Evolutionary conservation across 2,113 vertebrate species (phyloP).

Genomic region (Blennius ocellaris): DNA sequence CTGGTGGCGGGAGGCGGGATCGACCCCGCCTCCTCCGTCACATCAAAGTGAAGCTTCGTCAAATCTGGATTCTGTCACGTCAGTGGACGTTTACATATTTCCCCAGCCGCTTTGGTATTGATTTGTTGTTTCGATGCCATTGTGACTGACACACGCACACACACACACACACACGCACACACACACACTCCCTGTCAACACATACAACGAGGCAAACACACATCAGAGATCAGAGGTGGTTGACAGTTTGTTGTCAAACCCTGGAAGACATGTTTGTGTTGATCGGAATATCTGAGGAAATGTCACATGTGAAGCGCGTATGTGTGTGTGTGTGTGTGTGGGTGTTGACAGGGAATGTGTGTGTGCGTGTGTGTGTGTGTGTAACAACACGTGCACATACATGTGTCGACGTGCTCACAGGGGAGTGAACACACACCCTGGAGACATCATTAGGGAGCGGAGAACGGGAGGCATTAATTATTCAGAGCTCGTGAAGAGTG

Average conservation of each 20-base stretch:
- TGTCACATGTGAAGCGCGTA: conserved; percentile 24
- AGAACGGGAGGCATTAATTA: conserved; percentile 28
- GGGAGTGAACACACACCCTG: not conserved
- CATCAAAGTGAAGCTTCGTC: too few species aligned
- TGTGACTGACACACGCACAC: too few species aligned
- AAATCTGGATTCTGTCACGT: too few species aligned
- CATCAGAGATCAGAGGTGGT: too few species aligned
- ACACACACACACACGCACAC: too few species aligned
- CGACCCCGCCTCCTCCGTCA: too few species aligned
- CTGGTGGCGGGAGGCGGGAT: too few species aligned
- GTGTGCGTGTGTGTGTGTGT: not conserved
- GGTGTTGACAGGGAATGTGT: too few species aligned
- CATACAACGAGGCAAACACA: not conserved
- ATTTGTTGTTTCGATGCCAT: too few species aligned
- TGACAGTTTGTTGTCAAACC: too few species aligned
- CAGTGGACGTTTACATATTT: too few species aligned
- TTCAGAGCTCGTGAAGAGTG: conserved; percentile 32
- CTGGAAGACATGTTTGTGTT: not conserved
- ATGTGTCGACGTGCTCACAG: not conserved
- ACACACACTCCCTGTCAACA: not conserved
- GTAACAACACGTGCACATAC: conserved; percentile 7
- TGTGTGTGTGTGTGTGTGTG: not conserved
- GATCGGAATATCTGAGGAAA: conserved; percentile 4
- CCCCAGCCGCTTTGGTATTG: too few species aligned
- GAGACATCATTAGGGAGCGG: conserved; percentile 41